Base-by-base conservation (phyloP, 2,113 vertebrate genomes). In the Menura novaehollandiae region DNA sequence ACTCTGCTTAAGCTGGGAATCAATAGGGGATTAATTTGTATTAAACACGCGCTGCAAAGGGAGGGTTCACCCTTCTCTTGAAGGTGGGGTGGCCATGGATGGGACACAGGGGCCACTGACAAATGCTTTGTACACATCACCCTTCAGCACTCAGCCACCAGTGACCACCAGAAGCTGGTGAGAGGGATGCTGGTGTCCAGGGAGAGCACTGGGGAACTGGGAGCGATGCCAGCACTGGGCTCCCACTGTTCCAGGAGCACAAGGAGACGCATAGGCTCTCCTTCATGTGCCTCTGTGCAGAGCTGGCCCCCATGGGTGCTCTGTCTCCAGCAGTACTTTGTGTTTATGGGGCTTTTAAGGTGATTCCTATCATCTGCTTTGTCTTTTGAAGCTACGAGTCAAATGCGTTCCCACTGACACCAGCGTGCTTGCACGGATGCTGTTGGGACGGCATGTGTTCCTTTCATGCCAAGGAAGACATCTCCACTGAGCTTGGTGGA, bases 1-100 rank as follows among this genome's bases (percentile, higher is more conserved):
- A 72, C 72, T 84, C 55, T 49, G 27, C 68, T 86, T 95, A 91
- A 97, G 83, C 72, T 47, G 51, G 86, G 43, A 93, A 92, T 92
- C 60, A 9, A 75, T 87, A 81, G 81, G 37, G 73, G 80, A 93
- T 93, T 96, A 53, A 77, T 92, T 93, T 76, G 63, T 67, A 86
- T 93, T 89, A 81, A 93, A 67, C 30, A 51, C 0, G 0, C 0
- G 0, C 55, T 84, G 67, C 67, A 55, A 33, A 64, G 82, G 62
- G 75, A 82, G 79, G 53, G 19, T 55, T 78, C 0, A 0, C 51
- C 41, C 59, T 82, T 82, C 64, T 91, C 53, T 68, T 2, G 2
- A 49, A 78, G 75, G 71, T 82, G 55, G 24, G 43, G 71, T 46
- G 59, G 27, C 69, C 49, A 17, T 0, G 0, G 46, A 8, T 5